Base-by-base conservation (phyloP, 30 jellyfish, hydroid and myxozoan genomes). In the Chrysaora quinquecirrha region DNA sequence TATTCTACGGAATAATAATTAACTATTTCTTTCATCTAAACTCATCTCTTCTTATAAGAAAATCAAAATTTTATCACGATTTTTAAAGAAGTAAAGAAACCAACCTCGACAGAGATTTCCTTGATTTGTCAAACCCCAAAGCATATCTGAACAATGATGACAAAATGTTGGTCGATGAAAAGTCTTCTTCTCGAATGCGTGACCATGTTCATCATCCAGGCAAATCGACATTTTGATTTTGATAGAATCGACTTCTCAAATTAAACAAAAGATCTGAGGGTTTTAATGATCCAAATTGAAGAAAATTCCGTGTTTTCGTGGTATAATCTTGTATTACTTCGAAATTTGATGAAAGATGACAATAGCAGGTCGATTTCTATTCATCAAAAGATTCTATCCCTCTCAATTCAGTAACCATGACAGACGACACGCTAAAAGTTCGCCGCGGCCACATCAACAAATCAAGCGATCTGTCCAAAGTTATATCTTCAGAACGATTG, bases 91-190 rank as follows among this genome's bases (percentile, higher is more conserved):
- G 54, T 3, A 38, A 38, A 38, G 14, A 3, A 38, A 14, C 54
- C 60, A 65, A 91, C 98, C 96, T 85, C 80, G 65, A 86, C 98
- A 91, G 34, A 76, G 65, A 34, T 65, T 49, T 65, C 98, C 98
- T 86, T 91, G 98, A 31, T 86, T 85, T n/a, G 96, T 73, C 30
- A 91, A 0, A 12, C 98, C 98, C 98, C 98, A 91, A 4, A 91
- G 65, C 83, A 91, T 48, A 50, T 84, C 96, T 1, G 96, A 79
- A 38, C 98, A 91, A 48, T 84, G 93, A 34, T 91, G 98, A 52
- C 98, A 91, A 48, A 34, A 91, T 10, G 98, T 91, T 50, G 98
- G 98, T 33, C 81, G 85, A 80, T 87, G 96, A 60, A 91, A 91
- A 3, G 98, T 91, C 46, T 91, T 91, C 81, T 68, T 74, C 52